Evolutionary conservation across 2,797 vertebrate species (phyloP), one percentile per base, ranked within the genome.

Genomic region (Danio kyathit): DNA sequence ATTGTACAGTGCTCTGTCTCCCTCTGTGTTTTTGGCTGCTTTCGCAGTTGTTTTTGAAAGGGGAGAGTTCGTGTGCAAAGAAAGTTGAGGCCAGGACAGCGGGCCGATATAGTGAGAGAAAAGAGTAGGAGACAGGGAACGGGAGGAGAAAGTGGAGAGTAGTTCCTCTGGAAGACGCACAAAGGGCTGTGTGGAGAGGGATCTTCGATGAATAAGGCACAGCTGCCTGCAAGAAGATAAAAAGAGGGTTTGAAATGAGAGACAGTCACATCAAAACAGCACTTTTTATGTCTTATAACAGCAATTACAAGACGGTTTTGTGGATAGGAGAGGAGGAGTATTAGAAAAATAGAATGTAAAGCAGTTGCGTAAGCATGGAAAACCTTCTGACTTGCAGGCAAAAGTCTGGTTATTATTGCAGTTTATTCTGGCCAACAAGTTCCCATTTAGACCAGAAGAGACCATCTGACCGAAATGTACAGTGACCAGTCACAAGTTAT

Each of bases 41-140:
- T 88, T 85, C 79, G 40, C 76, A 84, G 86, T 88, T 91, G 86
- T 90, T 91, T 91, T 91, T 90, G 85, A 89, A 92, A 88, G 29
- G 46, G 85, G 38, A 87, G 82, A 89, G 75, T 89, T 85, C 81
- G 76, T 86, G 85, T 88, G 85, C 82, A 91, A 88, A 91, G 86
- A 89, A 79, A 84, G 89, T 87, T 85, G 83, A 85, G 86, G 88
- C 85, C 80, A 88, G 79, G 83, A 80, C 88, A 77, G 81, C 81
- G 78, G 78, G 85, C 71, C 73, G 77, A 84, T 59, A 7, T 6
- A 70, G 71, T 19, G 0, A 79, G 63, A 74, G 72, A 86, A 86
- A 78, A 82, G 83, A 64, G 67, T 76, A 74, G 57, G 57, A 81
- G 77, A 29, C 1, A 80, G 44, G 69, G 57, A 70, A 59, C 21